These are phyloP conservation scores for Epinephelus fuscoguttatus DNA, from an alignment of 2,113 vertebrate species.

Conservation along the genomic window DNA sequence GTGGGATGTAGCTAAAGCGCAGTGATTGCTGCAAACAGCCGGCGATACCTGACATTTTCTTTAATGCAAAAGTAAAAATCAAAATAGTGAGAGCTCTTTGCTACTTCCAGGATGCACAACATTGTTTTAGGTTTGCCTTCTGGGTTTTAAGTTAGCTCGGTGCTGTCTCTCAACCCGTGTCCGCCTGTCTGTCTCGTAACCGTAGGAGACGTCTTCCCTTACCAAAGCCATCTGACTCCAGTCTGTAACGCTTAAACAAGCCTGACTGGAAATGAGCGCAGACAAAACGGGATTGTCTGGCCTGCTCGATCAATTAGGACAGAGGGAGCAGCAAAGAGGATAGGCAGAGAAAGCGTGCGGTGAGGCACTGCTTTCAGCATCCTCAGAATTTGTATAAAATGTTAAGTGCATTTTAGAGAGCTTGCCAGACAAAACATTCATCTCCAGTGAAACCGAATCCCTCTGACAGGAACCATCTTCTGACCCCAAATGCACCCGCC, in stretches of 20 bases:
- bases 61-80: neutral
- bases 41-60: neutral
- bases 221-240: slow-evolving; percentile 80
- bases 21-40: neutral
- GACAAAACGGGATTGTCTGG: slow-evolving; percentile 77
- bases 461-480: slow-evolving; percentile 56
- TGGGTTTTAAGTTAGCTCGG: slow-evolving; percentile 36
- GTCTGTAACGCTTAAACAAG: slow-evolving; percentile 78
- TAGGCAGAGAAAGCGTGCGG: slow-evolving; percentile 57
- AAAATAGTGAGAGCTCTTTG: neutral
- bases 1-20: neutral
- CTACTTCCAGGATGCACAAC: slow-evolving; percentile 28
- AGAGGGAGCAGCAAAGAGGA: slow-evolving; percentile 57
- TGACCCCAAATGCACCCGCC: slow-evolving; percentile 48
- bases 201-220: slow-evolving; percentile 69
- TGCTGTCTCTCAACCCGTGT: slow-evolving; percentile 34
- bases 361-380: slow-evolving; percentile 66
- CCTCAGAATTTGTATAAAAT: slow-evolving; percentile 71
- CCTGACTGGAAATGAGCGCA: slow-evolving; percentile 82
- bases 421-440: slow-evolving; percentile 76
- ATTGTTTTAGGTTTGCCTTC: slow-evolving; percentile 25
- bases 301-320: slow-evolving; percentile 78
- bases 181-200: slow-evolving; percentile 58
- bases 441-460: slow-evolving; percentile 74
- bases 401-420: slow-evolving; percentile 79